Evolutionary conservation across 2,797 vertebrate genomes (phyloP), one percentile per base, ranked within the genome.

Genomic region (Phylloscopus collybita): DNA sequence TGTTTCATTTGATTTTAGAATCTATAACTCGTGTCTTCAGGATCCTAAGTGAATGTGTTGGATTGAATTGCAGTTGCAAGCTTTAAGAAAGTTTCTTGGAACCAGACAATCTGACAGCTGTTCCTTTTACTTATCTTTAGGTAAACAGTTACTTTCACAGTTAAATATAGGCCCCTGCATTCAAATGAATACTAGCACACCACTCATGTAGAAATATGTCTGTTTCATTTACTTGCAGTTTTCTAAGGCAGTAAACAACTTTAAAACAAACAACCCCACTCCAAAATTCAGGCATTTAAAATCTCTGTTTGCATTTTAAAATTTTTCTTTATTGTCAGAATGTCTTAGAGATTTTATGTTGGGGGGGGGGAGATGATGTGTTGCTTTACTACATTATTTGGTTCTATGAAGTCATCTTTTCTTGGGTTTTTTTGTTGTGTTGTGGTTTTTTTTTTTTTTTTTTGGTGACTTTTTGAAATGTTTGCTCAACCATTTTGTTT

Each of bases 71-170:
- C 66, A 69, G 30, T 70, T 82, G 49, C 4, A 45, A 80, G 30
- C 54, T 74, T 86, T 36, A 64, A 60, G 49, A 23, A 78, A 59
- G n/a, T 61, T 87, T 70, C 23, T 79, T 54, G n/a, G 56, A 83
- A 61, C 5, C 54, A 65, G 50, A 83, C 53, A 83, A 78, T 78
- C 90, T 90, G 49, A 53, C 61, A 84, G 70, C 59, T 92, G 57
- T 78, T 60, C 38, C 23, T 94, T 88, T 78, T 67, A 49, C 53
- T 91, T 96, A 60, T 60, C 32, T 80, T 86, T 78, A 86, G 70
- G 22, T 78, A 64, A 90, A 42, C 45, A 53, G 54, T 90, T 90
- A 38, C 45, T 90, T 65, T 45, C 47, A 14, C 66, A 30, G 51
- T 70, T 75, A 60, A 89, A 54, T 80, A 10, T 5, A 72, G n/a